A percentile compares a stretch with the other conserved stretches of the same genome.
These are phyloP conservation scores for Penaeus vannamei DNA, from an alignment of 1,140 invertebrate species.

Conservation along the genomic window DNA sequence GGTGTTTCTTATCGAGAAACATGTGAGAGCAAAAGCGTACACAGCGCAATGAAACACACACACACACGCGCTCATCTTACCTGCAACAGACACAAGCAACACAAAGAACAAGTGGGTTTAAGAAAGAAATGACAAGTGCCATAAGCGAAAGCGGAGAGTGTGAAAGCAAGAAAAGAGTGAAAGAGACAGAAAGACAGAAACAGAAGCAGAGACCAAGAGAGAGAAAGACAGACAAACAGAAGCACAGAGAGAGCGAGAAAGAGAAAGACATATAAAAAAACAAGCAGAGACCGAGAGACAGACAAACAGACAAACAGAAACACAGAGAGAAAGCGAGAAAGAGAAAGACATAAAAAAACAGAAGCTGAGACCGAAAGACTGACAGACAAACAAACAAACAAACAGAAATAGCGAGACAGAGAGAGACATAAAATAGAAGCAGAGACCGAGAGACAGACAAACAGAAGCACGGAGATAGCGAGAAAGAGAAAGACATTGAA, in stretches of 20 bases:
- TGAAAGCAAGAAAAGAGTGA: not conserved
- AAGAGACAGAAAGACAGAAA: constrained; percentile 21
- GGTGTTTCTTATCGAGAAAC: no score
- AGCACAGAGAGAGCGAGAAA: constrained; percentile 44
- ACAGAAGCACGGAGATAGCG: constrained; percentile 34
- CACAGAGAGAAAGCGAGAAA: not conserved
- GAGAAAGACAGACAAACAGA: constrained; percentile 43
- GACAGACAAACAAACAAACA: constrained; percentile 26
- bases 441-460: not conserved
- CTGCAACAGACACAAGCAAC: no score
- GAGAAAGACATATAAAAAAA: constrained; percentile 16
- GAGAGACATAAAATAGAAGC: constrained; percentile 46
- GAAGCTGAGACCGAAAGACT: constrained; percentile 25
- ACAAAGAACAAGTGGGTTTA: no score
- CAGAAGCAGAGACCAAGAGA: not conserved
- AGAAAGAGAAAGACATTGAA: constrained; percentile 54
- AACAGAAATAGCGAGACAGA: constrained; percentile 34
- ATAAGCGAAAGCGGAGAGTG: no score
- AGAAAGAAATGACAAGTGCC: no score
- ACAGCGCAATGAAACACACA: no score
- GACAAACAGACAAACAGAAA: no score
- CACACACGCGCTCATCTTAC: no score
- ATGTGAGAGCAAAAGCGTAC: no score
- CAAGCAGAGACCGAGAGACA: constrained; percentile 14
- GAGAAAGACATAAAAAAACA: constrained; percentile 46